Percentiles rank a stretch among this genome's conserved stretches.
Evolutionary conservation across 30 jellyfish, hydroid and myxozoan genomes (phyloP).

Genomic region (Aurelia sp.): DNA sequence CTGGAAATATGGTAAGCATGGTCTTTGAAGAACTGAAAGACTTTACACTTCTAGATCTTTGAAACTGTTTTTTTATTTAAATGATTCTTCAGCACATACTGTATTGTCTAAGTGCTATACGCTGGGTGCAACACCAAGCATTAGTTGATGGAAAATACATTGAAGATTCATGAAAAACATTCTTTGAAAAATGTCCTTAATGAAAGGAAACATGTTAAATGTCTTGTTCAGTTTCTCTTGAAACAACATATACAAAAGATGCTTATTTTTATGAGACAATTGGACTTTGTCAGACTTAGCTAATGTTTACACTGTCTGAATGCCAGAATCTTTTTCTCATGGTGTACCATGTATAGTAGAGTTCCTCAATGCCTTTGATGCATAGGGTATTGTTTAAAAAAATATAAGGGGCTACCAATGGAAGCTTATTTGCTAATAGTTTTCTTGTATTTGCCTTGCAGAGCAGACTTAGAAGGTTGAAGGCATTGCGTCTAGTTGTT

Average conservation of each 20-base stretch:
- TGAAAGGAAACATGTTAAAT: neutral
- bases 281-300: neutral
- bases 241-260: neutral
- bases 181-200: neutral
- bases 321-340: neutral
- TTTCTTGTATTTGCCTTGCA: constrained; percentile 5
- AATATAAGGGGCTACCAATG: neutral
- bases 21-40: neutral
- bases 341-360: neutral
- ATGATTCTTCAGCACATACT: too few species aligned
- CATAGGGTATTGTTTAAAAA: too few species aligned
- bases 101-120: neutral
- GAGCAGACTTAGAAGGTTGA: neutral
- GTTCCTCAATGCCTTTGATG: neutral
- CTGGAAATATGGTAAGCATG: constrained; percentile 25
- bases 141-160: neutral
- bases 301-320: neutral
- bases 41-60: neutral
- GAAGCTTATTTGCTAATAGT: neutral
- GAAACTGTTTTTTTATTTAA: neutral
- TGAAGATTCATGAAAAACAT: neutral
- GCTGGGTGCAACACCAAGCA: constrained; percentile 1
- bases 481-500: neutral
- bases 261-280: neutral
- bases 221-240: neutral